phyloP scores from a whole-genome alignment of 1,140 invertebrate genomes.

The Venustaconcha ellipsiformis region DNA sequence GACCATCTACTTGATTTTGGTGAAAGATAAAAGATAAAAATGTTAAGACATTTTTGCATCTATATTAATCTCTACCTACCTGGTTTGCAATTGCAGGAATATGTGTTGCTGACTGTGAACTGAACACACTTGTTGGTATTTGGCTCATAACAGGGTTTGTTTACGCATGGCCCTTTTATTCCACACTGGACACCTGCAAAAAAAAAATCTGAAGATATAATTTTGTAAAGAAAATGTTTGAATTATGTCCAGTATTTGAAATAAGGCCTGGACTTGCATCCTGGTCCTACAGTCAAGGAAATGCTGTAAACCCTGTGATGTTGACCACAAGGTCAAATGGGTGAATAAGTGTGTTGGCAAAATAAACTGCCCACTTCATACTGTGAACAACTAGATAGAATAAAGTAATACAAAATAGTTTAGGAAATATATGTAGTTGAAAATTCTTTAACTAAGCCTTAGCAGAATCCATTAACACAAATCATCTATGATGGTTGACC shows the following conservation, averaged over 20 bases:
- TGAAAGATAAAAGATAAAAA: background rate
- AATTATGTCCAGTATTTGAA: background rate
- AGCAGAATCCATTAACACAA: too few species aligned
- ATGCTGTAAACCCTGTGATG: too few species aligned
- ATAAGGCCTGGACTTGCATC: too few species aligned
- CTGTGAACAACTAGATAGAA: too few species aligned
- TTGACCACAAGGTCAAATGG: too few species aligned
- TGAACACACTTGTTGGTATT: constrained; percentile 35
- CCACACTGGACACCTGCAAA: constrained; percentile 47
- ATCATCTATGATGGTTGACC: too few species aligned
- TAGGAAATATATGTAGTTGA: too few species aligned
- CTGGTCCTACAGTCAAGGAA: too few species aligned
- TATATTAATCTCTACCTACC: constrained; percentile 27
- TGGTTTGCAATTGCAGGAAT: constrained; percentile 40
- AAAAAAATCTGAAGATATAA: constrained; percentile 7
- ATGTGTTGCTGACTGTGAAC: constrained; percentile 20
- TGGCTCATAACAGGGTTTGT: constrained; percentile 34
- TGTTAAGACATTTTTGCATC: background rate
- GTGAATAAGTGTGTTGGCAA: too few species aligned
- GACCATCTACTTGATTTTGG: background rate
- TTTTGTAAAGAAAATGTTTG: background rate
- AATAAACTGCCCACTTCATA: too few species aligned
- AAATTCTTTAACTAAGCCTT: too few species aligned
- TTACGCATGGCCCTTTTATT: constrained; percentile 41
- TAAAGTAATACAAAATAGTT: too few species aligned